Percentiles rank a stretch among this genome's conserved stretches.
Evolutionary conservation across 1,140 invertebrate species (phyloP).

Genomic region (Bombus sylvicola): DNA sequence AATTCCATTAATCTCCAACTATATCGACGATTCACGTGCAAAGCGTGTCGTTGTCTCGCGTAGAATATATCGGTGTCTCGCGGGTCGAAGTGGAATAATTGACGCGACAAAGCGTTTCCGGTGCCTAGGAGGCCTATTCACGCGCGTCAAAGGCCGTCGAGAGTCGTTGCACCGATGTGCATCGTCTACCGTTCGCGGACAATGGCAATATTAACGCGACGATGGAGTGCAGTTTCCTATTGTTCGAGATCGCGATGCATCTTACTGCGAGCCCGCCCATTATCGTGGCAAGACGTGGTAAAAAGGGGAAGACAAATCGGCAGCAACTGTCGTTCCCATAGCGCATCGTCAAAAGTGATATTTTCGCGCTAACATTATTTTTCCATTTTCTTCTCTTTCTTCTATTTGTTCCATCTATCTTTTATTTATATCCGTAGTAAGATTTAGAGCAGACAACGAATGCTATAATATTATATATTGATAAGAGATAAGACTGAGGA

Average conservation of each 20-base stretch:
- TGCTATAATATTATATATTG: no score
- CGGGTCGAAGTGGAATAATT: slow-evolving; percentile 65
- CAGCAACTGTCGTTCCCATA: not conserved
- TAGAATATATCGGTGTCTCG: slow-evolving; percentile 25
- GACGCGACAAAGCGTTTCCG: slow-evolving; percentile 70
- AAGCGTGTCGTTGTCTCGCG: not conserved
- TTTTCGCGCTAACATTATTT: not conserved
- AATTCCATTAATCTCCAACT: not conserved
- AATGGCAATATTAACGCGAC: slow-evolving; percentile 66
- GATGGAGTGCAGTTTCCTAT: slow-evolving; percentile 50
- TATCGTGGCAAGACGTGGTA: not conserved
- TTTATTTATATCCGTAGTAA: no score
- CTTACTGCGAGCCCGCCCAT: slow-evolving; percentile 26
- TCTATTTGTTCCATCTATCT: not conserved
- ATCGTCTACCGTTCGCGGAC: slow-evolving; percentile 44
- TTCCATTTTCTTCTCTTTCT: not conserved
- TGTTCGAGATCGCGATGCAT: slow-evolving; percentile 43
- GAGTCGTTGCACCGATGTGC: slow-evolving; percentile 30
- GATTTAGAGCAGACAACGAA: no score
- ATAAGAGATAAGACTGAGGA: no score
- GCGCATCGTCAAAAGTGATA: not conserved
- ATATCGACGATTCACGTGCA: not conserved
- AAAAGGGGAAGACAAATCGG: slow-evolving; percentile 15
- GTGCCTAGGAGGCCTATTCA: slow-evolving; percentile 63
- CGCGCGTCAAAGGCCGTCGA: slow-evolving; percentile 59